Evolutionary conservation across 2,888 invertebrate species (phyloP), one percentile per base, ranked within the genome.

Genomic region (Cephus spinipes): DNA sequence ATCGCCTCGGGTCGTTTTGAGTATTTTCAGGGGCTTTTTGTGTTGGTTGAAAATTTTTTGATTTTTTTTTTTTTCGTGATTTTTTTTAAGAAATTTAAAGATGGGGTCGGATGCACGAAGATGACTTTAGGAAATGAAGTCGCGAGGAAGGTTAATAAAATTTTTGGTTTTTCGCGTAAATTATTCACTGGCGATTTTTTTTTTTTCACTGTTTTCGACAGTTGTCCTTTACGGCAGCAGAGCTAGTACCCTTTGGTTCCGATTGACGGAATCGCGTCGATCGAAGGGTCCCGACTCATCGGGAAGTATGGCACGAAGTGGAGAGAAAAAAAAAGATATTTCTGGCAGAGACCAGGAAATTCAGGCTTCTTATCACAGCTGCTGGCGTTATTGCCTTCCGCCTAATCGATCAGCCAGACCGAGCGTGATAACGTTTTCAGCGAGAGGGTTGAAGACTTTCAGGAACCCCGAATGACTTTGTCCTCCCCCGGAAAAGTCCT

Each of bases 111-210:
- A 6, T 4, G 40, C 40, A 40, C 4, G 36, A 36, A 15, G 75
- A 75, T 76, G n/a, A 73, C 75, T 80, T 35, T 76, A 35, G 73
- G 71, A 77, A 76, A 79, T 82, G 81, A 82, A 83, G 84, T 84
- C 84, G 82, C 81, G 85, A 85, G 0, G 15, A 40, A 86, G 86
- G 87, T 89, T 89, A 88, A 89, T 89, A 87, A 87, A 88, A 89
- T 87, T 89, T 86, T 85, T 81, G 84, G 82, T 76, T 82, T 83
- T 83, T 85, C 86, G 87, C 86, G 87, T 88, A 89, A 88, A 89
- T 88, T 89, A 87, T 86, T 84, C 83, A 80, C 83, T 83, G 77
- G 80, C 83, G 83, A 82, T 31, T 31, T 31, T 31, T 31, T 31
- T 40, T 85, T 85, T 81, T 83, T 83, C 79, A 79, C 82, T 80